Conservation (phyloP, 2,888 invertebrate genomes). For the Ferrisia virgata region DNA sequence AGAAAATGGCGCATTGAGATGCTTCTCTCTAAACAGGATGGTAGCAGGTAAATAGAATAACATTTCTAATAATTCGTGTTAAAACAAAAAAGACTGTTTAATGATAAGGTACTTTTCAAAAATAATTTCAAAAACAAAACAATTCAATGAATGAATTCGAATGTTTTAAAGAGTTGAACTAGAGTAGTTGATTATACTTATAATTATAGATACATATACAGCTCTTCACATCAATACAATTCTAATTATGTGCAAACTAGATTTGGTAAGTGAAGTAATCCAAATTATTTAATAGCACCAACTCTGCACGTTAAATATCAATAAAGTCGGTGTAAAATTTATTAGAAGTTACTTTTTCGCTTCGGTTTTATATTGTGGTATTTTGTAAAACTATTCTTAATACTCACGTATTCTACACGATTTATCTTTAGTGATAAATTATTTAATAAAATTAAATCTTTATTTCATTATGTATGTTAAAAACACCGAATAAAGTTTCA, state of each 20-base stretch:
- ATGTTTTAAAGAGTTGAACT: background rate
- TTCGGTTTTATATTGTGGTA: too few relatives aligned
- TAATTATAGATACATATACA: constrained; percentile 42
- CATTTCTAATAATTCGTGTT: background rate
- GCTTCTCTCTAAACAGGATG: constrained; percentile 40
- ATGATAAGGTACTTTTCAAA: too few relatives aligned
- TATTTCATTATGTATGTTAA: background rate
- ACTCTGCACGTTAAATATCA: background rate
- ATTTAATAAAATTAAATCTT: background rate
- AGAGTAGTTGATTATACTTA: background rate
- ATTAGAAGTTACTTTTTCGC: too few relatives aligned
- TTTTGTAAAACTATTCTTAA: too few relatives aligned
- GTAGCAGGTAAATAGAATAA: constrained; percentile 25
- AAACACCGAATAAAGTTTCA: background rate
- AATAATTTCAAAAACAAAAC: too few relatives aligned
- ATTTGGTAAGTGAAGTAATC: constrained; percentile 32
- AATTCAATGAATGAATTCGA: background rate
- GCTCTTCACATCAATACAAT: constrained; percentile 32
- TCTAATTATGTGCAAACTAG: constrained; percentile 28
- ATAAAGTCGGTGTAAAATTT: background rate
- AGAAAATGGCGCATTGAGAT: constrained; percentile 47
- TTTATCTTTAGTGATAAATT: too few relatives aligned
- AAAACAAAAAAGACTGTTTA: too few relatives aligned
- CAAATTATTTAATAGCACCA: background rate
- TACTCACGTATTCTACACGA: too few relatives aligned